These are phyloP conservation scores for Heteropelma amictum DNA, from an alignment of 2,888 invertebrate genomes.

Conservation along the genomic window DNA sequence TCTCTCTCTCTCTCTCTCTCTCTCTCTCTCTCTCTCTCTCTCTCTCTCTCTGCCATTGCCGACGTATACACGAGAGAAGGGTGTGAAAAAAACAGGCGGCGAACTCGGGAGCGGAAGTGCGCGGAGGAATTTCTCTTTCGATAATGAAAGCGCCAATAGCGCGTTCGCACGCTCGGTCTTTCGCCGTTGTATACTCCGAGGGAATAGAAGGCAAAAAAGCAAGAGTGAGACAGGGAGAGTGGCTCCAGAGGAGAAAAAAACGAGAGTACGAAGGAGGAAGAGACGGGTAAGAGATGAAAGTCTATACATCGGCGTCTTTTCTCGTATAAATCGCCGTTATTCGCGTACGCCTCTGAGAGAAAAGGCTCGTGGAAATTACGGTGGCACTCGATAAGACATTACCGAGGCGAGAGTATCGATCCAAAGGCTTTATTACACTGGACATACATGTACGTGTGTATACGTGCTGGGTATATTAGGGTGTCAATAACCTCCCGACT, in stretches of 20 bases:
- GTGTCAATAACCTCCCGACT: too few species aligned
- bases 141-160: slow-evolving; percentile 47
- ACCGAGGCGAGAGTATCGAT: slow-evolving; percentile 46
- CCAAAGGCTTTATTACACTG: slow-evolving; percentile 16
- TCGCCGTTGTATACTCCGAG: slow-evolving; percentile 16
- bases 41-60: background rate
- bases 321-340: slow-evolving; percentile 49
- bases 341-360: slow-evolving; percentile 41
- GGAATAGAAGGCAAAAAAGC: slow-evolving; percentile 10
- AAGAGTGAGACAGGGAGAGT: background rate
- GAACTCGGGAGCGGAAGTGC: slow-evolving; percentile 3
- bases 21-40: slow-evolving; percentile 8
- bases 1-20: background rate
- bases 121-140: slow-evolving; percentile 29
- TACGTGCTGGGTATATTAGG: too few species aligned
- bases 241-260: background rate
- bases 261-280: slow-evolving; percentile 4
- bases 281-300: background rate
- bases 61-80: background rate
- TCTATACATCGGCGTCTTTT: slow-evolving; percentile 35
- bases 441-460: too few species aligned
- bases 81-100: slow-evolving; percentile 12
- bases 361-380: slow-evolving; percentile 49
- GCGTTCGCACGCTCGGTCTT: slow-evolving; percentile 4
- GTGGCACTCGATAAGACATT: slow-evolving; percentile 50